These are phyloP conservation scores for Hormaphis cornu DNA, from an alignment of 1,140 invertebrate species.

Conservation along the genomic window DNA sequence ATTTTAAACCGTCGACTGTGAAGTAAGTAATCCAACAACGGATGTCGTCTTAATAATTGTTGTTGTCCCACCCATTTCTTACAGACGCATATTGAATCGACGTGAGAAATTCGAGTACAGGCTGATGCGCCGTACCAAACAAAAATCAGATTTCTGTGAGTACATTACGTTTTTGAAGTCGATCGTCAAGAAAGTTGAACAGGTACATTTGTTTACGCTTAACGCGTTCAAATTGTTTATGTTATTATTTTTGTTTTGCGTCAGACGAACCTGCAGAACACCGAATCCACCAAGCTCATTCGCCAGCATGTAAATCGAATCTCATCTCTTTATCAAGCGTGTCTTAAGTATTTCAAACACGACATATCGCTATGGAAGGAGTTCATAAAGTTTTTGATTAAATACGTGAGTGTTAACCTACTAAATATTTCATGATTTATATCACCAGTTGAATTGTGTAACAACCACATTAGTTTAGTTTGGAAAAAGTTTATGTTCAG, in stretches of 20 bases:
- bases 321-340: background rate
- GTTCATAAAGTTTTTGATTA: constrained; percentile 3
- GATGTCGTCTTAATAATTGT: background rate
- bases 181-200: background rate
- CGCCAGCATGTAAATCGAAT: background rate
- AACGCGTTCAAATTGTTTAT: too few relatives aligned
- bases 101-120: constrained; percentile 20
- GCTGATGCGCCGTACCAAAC: constrained; percentile 8
- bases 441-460: too few relatives aligned
- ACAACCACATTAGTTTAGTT: too few relatives aligned
- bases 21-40: background rate
- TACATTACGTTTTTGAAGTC: constrained; percentile 7
- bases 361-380: constrained; percentile 7
- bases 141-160: constrained; percentile 12
- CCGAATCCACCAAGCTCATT: background rate
- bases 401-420: background rate
- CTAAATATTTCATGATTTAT: too few relatives aligned
- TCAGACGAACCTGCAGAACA: background rate
- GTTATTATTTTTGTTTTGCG: background rate
- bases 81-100: background rate
- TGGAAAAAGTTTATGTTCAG: too few relatives aligned
- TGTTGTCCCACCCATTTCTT: background rate
- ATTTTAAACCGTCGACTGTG: background rate
- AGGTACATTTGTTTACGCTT: background rate
- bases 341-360: constrained; percentile 20